phyloP scores from a whole-genome alignment of 2,797 vertebrate genomes.

The Semotilus atromaculatus region DNA sequence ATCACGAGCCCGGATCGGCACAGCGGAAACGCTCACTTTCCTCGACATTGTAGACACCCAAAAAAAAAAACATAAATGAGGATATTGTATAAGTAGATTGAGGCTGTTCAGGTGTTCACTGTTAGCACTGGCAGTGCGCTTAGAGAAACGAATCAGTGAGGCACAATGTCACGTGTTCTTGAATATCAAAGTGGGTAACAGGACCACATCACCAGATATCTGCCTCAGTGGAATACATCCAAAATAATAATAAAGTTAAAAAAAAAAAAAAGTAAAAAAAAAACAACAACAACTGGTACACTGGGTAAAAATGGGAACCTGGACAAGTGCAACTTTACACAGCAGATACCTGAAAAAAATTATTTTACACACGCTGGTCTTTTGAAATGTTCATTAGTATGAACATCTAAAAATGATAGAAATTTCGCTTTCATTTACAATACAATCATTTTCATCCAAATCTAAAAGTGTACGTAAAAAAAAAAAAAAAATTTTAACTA shows the following conservation, averaged over 20 bases:
- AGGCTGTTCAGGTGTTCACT: constrained; percentile 90
- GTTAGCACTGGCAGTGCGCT: constrained; percentile 91
- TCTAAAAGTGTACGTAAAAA: constrained; percentile 87
- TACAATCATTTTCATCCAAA: constrained; percentile 91
- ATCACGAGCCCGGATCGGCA: constrained; percentile 23
- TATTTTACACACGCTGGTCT: constrained; percentile 88
- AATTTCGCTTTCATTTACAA: constrained; percentile 96
- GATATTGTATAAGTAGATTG: constrained; percentile 45
- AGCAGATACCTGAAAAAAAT: constrained; percentile 86
- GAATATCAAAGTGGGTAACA: constrained; percentile 15
- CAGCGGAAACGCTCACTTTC: constrained; percentile 26
- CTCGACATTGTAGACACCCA: not conserved
- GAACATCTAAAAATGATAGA: constrained; percentile 83
- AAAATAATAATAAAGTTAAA: not conserved
- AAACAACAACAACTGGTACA: constrained; percentile 23
- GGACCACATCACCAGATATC: constrained; percentile 21
- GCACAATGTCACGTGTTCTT: constrained; percentile 77
- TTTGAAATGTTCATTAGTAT: constrained; percentile 81
- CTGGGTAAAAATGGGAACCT: constrained; percentile 67
- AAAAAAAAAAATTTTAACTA: constrained; percentile 93
- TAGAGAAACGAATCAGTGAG: constrained; percentile 89
- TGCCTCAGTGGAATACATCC: constrained; percentile 15
- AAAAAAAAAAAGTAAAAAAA: not conserved
- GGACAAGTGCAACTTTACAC: constrained; percentile 90
- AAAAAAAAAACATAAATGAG: constrained; percentile 11